Base-by-base conservation (phyloP, 2,797 vertebrate species). In the Yasuhikotakia modesta region DNA sequence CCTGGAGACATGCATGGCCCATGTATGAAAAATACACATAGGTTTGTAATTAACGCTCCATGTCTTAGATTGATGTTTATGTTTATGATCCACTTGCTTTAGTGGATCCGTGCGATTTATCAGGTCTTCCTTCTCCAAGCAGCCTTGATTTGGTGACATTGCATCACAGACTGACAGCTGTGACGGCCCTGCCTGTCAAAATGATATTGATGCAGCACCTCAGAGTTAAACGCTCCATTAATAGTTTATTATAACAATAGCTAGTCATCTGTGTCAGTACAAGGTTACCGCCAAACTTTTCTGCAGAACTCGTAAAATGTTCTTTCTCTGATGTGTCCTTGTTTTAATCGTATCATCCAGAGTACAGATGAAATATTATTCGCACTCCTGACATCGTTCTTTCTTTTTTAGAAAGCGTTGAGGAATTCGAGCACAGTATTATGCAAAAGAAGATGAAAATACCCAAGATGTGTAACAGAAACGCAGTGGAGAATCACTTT, bases 391-490 rank as follows among this genome's bases (percentile, higher is more conserved):
- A 87, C 90, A 17, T 21, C 91, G 88, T 82, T 81, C 10, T 79
- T 2, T 75, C 52, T 86, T 67, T 90, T 91, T 64, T 93, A 99
- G 97, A 99, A 91, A 95, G 96, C 92, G 94, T 98, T 95, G 96
- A 96, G 89, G 96, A 98, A 92, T 96, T 99, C 94, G 96, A 98
- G 93, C 95, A 96, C 89, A 95, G 94, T 94, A 96, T 99, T 94
- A 96, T 97, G 94, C 96, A 98, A 94, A 99, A 98, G 94, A 99
- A 98, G 96, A 98, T 99, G 94, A 99, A 99, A 97, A 98, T 99
- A 92, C 97, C 97, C 93, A 99, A 98, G 92, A 95, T 98, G 90
- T 95, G 96, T 86, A 93, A 95, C 91, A 95, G 92, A 91, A 95
- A 96, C 86, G 79, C 95, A 86, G 92, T 94, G 89, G 96, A 98